phyloP scores from a whole-genome alignment of 2,113 vertebrate genomes.

The Trachemys scripta region DNA sequence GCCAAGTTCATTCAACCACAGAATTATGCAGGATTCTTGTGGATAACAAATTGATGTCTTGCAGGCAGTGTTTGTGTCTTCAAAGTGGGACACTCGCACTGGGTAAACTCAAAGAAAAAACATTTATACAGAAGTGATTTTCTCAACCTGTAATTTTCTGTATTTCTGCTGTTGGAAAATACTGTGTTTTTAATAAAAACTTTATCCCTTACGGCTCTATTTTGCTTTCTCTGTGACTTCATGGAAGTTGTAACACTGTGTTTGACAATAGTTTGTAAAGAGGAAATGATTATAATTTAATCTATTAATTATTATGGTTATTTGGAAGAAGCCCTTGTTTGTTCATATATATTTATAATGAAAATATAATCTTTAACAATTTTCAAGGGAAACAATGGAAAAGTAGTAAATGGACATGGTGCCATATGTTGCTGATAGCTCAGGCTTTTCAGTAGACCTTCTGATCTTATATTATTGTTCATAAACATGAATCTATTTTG shows the following conservation, averaged over 20 bases:
- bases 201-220: slow-evolving; percentile 56
- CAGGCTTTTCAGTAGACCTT: neutral
- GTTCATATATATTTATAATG: neutral
- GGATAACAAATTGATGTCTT: slow-evolving; percentile 71
- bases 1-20: slow-evolving; percentile 60
- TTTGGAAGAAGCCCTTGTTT: neutral
- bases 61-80: slow-evolving; percentile 61
- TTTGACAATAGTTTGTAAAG: neutral
- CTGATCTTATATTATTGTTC: neutral
- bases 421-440: neutral
- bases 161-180: slow-evolving; percentile 67
- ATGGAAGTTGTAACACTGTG: neutral
- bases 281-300: slow-evolving; percentile 9
- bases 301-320: neutral
- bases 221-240: slow-evolving; percentile 40
- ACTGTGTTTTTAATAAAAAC: slow-evolving; percentile 73
- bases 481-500: neutral
- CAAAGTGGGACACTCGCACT: slow-evolving; percentile 60
- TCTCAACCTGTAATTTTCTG: slow-evolving; percentile 75
- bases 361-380: neutral
- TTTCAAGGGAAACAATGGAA: neutral
- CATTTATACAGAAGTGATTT: slow-evolving; percentile 74
- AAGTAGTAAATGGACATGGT: neutral
- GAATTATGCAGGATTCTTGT: slow-evolving; percentile 69
- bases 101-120: slow-evolving; percentile 68